Conservation (phyloP, 2,888 invertebrate genomes). For the Axea sp. region DNA sequence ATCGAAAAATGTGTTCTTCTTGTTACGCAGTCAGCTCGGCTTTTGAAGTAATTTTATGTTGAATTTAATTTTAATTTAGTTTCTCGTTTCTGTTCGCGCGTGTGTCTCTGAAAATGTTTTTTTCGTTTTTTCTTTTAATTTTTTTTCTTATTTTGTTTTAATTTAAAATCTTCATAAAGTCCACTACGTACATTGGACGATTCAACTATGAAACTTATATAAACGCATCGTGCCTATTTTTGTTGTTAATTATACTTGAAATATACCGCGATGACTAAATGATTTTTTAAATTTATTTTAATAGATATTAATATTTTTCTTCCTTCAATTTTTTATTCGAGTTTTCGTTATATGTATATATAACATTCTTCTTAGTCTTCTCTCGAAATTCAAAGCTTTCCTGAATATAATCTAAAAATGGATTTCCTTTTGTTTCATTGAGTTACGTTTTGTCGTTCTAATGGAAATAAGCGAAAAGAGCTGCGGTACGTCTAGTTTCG, state of each 20-base stretch:
- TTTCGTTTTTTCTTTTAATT: slow-evolving; percentile 3
- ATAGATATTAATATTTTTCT: slow-evolving; percentile 26
- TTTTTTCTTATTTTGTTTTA: slow-evolving; percentile 3
- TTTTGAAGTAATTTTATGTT: slow-evolving; percentile 34
- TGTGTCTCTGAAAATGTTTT: slow-evolving; percentile 36
- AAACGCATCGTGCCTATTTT: slow-evolving; percentile 62
- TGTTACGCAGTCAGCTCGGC: slow-evolving; percentile 59
- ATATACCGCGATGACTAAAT: slow-evolving; percentile 59
- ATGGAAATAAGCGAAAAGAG: slow-evolving; percentile 61
- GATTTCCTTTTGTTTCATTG: slow-evolving; percentile 40
- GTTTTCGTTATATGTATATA: slow-evolving; percentile 19
- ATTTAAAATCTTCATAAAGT: slow-evolving; percentile 51
- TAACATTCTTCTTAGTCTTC: slow-evolving; percentile 49
- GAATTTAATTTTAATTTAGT: slow-evolving; percentile 15
- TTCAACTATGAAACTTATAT: slow-evolving; percentile 62
- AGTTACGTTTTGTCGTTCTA: slow-evolving; percentile 51
- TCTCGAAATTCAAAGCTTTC: slow-evolving; percentile 60
- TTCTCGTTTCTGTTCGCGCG: slow-evolving; percentile 33
- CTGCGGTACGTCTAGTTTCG: slow-evolving; percentile 50
- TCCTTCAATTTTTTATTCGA: slow-evolving; percentile 1
- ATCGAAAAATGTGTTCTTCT: slow-evolving; percentile 30
- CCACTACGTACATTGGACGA: slow-evolving; percentile 61
- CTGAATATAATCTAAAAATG: slow-evolving; percentile 62
- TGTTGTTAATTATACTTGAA: slow-evolving; percentile 56
- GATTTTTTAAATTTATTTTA: slow-evolving; percentile 49